Evolutionary conservation across 2,797 vertebrate species (phyloP), one percentile per base, ranked within the genome.

Genomic region (Cryptoprocta ferox): DNA sequence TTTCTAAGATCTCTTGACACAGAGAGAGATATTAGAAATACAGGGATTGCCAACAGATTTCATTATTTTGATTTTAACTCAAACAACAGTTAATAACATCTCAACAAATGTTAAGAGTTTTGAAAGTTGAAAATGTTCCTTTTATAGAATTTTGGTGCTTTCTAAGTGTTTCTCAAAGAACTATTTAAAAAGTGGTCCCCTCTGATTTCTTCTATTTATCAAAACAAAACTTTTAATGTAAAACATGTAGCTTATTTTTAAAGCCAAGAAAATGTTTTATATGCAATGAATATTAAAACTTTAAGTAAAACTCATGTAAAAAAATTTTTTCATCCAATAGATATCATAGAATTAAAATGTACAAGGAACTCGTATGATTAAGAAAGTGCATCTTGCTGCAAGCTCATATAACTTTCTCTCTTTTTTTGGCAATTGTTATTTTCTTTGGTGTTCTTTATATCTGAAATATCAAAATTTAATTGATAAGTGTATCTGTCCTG

Each of bases 191-290:
- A 14, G 21, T 3, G 79, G 21, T 88, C 10, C 80, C 28, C 32
- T 89, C 7, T 68, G 39, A 92, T 73, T 89, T 61, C 63, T 85
- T 83, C 56, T 1, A 79, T 73, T 63, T 79, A 91, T 35, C 28
- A 86, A 83, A 83, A 87, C 8, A 82, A 85, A 76, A 42, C 42
- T 53, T 66, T 59, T 83, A 65, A 48, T 50, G 18, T 83, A 85
- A 95, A 89, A 63, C 12, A 79, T 59, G 5, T 30, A 83, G n/a
- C 13, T 95, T 45, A 76, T 68, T 91, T 94, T 96, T 73, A 93
- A 95, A 93, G 61, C 15, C 66, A 75, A 45, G 42, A 53, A 63
- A 96, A 75, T 65, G 45, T 48, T 95, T 89, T 73, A 56, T 45
- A 68, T 75, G n/a, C 90, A 85, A 91, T 45, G 24, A 79, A 37